Conservation (phyloP, 1,140 invertebrate genomes). For the Panagrolaimus sp. region DNA sequence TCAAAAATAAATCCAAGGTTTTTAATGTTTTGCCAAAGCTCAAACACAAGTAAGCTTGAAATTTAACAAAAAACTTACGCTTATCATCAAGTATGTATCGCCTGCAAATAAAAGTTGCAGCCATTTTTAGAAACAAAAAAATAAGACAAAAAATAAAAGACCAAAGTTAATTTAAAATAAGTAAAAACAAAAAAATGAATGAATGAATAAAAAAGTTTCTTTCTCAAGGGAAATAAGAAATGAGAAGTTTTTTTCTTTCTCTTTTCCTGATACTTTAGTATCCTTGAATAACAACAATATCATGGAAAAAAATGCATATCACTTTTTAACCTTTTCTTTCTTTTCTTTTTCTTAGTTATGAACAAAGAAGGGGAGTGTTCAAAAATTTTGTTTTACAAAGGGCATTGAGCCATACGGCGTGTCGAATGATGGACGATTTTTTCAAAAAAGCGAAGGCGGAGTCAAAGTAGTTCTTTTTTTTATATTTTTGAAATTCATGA, state of each 20-base stretch:
- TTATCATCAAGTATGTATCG: slow-evolving; percentile 13
- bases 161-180: neutral
- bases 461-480: too few relatives aligned
- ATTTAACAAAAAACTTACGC: neutral
- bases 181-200: neutral
- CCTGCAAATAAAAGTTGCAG: slow-evolving; percentile 12
- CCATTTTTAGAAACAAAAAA: neutral
- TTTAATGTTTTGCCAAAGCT: too few relatives aligned
- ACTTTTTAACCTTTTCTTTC: neutral
- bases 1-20: too few relatives aligned
- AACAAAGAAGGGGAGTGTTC: slow-evolving; percentile 12
- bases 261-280: neutral
- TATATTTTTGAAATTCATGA: too few relatives aligned
- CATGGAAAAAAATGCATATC: neutral
- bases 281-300: neutral
- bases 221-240: slow-evolving; percentile 5
- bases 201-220: neutral
- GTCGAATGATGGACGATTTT: slow-evolving; percentile 15
- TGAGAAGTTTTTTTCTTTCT: neutral
- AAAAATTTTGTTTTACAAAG: neutral
- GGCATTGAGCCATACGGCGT: slow-evolving; percentile 11
- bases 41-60: too few relatives aligned
- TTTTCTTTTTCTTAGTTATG: neutral
- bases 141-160: neutral
- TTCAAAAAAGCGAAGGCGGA: too few relatives aligned